Evolutionary conservation across 2,888 invertebrate species (phyloP).

Genomic region (Rotaria sp.): DNA sequence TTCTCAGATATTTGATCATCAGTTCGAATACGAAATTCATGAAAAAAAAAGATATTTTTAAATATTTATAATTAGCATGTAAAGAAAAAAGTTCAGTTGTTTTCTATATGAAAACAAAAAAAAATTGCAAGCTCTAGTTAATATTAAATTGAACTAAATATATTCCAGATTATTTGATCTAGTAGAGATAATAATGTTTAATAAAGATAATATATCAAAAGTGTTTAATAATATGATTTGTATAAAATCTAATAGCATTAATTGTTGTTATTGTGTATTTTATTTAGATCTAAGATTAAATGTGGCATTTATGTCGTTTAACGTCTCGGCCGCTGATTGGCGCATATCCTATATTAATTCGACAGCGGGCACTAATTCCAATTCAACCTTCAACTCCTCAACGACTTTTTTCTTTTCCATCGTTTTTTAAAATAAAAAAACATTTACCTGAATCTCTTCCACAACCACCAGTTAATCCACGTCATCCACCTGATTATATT

Average conservation of each 20-base stretch:
- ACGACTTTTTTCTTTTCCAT: not conserved
- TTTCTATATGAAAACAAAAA: too few species aligned
- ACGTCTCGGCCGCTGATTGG: not conserved
- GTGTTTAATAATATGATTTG: not conserved
- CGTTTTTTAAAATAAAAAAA: not conserved
- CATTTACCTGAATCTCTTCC: not conserved
- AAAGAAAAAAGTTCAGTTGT: too few species aligned
- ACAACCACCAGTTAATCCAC: slow-evolving; percentile 3
- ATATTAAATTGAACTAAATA: too few species aligned
- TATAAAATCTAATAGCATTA: too few species aligned
- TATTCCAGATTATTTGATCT: too few species aligned
- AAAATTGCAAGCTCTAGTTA: too few species aligned
- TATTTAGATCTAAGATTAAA: not conserved
- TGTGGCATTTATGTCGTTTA: slow-evolving; percentile 7
- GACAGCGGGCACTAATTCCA: not conserved
- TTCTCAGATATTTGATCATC: not conserved
- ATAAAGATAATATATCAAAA: not conserved
- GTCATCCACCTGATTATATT: slow-evolving; percentile 21
- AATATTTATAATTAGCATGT: too few species aligned
- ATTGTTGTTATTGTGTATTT: not conserved
- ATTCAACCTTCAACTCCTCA: not conserved
- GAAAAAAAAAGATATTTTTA: too few species aligned
- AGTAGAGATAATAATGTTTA: not conserved
- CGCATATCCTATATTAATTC: not conserved
- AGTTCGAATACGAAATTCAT: not conserved